These are phyloP conservation scores for Diplogasteroides magnus DNA, from an alignment of 1,140 invertebrate genomes.

Conservation along the genomic window DNA sequence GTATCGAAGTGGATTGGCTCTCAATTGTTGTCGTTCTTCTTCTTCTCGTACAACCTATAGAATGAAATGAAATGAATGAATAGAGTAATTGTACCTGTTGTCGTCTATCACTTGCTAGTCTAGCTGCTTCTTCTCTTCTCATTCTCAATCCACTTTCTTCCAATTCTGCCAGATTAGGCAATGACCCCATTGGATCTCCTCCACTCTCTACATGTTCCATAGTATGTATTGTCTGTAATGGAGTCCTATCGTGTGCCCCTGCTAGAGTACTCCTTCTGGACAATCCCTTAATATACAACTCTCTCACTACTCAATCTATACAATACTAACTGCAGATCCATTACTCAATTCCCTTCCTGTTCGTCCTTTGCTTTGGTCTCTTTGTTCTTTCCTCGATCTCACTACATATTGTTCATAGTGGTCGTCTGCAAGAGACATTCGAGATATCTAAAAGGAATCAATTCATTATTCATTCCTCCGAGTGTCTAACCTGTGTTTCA, in stretches of 20 bases:
- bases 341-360: not conserved
- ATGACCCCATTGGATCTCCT: slow-evolving; percentile 60
- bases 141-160: slow-evolving; percentile 63
- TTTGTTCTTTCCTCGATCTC: slow-evolving; percentile 18
- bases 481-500: too few species aligned
- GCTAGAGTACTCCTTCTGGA: not conserved
- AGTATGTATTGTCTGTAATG: slow-evolving; percentile 4
- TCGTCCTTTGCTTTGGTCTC: slow-evolving; percentile 14
- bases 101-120: slow-evolving; percentile 80
- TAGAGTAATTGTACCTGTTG: too few species aligned
- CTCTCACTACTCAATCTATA: too few species aligned
- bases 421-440: slow-evolving; percentile 21
- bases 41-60: slow-evolving; percentile 68
- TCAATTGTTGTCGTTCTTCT: slow-evolving; percentile 81
- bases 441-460: too few species aligned
- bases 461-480: too few species aligned
- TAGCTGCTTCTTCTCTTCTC: slow-evolving; percentile 81
- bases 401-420: slow-evolving; percentile 53
- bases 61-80: not conserved
- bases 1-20: slow-evolving; percentile 86
- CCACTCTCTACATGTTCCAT: slow-evolving; percentile 9
- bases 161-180: slow-evolving; percentile 78
- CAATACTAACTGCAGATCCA: too few species aligned
- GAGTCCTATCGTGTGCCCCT: not conserved
- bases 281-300: too few species aligned